Base-by-base conservation (phyloP, 2,797 vertebrate species). In the Botia kubotai region DNA sequence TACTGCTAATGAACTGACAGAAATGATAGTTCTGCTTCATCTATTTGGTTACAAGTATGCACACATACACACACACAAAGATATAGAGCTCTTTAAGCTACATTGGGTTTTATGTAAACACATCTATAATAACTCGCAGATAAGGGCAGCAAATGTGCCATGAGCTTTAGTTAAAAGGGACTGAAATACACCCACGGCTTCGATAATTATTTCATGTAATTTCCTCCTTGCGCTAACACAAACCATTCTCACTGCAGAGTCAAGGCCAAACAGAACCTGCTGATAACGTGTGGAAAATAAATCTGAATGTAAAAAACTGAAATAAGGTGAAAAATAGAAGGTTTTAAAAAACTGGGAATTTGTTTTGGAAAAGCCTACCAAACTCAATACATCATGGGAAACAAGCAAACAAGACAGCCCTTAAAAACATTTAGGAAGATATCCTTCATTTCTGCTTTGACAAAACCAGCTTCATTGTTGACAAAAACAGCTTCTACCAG, bases 91-190 rank as follows among this genome's bases (percentile, higher is more conserved):
- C 33, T 7, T 21, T 72, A 75, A 8, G 7, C 17, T 72, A 43
- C 46, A 68, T 14, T 66, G 43, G 3, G 19, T 66, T 74, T 82
- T 36, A 67, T 80, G 53, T 67, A 53, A 68, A 55, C 74, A 43
- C 52, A 39, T 23, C 76, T 17, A 79, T 75, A 80, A 81, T 62
- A 29, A 69, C 67, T 36, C n/a, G 19, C 62, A 46, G 82, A 86
- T 83, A 72, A 86, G 39, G 74, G 17, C 58, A 53, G 48, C 14
- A 48, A 63, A 77, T 46, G 14, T 73, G 53, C 50, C 39, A 36
- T n/a, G 57, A 16, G 23, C 58, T 81, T 60, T 53, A 75, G 70
- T 68, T 77, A 70, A 23, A 63, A 75, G 60, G 19, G 29, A 73
- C 67, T 57, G 39, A 72, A 75, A 80, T 77, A 73, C 46, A 23